Base-by-base conservation (phyloP, 1,140 invertebrate genomes). In the Kradibia gibbosae region DNA sequence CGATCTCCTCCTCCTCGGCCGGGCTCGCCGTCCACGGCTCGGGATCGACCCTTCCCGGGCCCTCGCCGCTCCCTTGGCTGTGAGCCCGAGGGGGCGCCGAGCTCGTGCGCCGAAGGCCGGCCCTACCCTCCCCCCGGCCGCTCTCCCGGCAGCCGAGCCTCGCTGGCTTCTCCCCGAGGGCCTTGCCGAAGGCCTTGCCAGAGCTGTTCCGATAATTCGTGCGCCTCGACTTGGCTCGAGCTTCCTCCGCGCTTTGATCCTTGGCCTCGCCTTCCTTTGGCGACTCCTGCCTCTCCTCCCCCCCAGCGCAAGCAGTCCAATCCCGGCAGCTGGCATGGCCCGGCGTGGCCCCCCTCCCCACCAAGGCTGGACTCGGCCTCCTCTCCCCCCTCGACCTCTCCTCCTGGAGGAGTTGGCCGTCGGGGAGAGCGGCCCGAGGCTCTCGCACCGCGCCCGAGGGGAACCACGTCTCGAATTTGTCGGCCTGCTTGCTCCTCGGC, bases 71-170 rank as follows among this genome's bases (percentile, higher is more conserved):
- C 2, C 88, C 85, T 31, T 87, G 86, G 1, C 86, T 73, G 4
- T 86, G 84, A 20, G 86, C 83, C 11, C 88, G 88, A 0, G 87
- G 84, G 0, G 90, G 88, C 1, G 90, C 90, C 3, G 90, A 91
- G 48, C 76, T 88, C 0, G 87, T 88, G 70, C 88, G 86, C 8
- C 84, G 85, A 8, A 85, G 67, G 67, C 83, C 82, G 0, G 45
- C 2, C 15, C 73, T 0, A n/a, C n/a, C n/a, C 28, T 53, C 11
- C 8, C 74, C 76, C 20, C 62, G 80, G 3, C 73, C 5, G 0
- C 25, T 39, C n/a, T 71, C 55, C 4, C 34, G 5, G 4, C 81
- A 71, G 45, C 71, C 53, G 11, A 11, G 84, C 60, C 76, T 82
- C 1, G 72, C 28, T 25, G 84, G 71, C 50, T 65, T 84, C 31